Evolutionary conservation across 2,797 vertebrate species (phyloP).

Genomic region (Microcaecilia unicolor): DNA sequence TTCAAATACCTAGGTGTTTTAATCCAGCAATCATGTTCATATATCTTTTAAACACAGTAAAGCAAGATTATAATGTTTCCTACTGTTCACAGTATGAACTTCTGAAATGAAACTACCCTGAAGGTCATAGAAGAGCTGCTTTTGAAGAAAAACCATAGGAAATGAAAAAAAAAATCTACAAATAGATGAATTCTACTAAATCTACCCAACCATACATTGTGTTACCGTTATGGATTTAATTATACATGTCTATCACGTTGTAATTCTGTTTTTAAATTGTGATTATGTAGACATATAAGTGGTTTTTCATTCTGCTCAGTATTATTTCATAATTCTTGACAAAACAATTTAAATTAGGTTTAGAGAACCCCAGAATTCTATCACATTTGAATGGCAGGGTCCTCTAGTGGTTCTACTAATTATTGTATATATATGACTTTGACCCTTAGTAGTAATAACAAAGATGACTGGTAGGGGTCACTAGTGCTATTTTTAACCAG

Average conservation of each 20-base stretch:
- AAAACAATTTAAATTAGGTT: no score
- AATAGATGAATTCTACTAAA: background rate
- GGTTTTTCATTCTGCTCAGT: no score
- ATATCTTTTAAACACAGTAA: conserved; percentile 11
- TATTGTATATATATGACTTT: no score
- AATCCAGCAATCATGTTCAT: conserved; percentile 17
- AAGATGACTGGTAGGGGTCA: no score
- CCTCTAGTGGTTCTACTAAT: no score
- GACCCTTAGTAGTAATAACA: no score
- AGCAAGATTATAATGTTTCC: conserved; percentile 7
- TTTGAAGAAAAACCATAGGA: conserved; percentile 3
- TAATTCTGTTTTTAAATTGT: no score
- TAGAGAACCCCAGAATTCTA: no score
- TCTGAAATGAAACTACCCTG: background rate
- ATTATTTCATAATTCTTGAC: no score
- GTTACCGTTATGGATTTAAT: background rate
- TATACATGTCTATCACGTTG: background rate
- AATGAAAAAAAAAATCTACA: background rate
- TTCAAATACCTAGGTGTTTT: conserved; percentile 16
- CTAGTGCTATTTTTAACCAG: no score
- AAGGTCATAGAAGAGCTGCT: conserved; percentile 1
- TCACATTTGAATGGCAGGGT: no score
- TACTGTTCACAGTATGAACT: background rate
- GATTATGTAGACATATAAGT: no score
- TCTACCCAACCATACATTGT: background rate